These are phyloP conservation scores for Coenonympha glycerion DNA, from an alignment of 2,888 invertebrate genomes.

Conservation along the genomic window DNA sequence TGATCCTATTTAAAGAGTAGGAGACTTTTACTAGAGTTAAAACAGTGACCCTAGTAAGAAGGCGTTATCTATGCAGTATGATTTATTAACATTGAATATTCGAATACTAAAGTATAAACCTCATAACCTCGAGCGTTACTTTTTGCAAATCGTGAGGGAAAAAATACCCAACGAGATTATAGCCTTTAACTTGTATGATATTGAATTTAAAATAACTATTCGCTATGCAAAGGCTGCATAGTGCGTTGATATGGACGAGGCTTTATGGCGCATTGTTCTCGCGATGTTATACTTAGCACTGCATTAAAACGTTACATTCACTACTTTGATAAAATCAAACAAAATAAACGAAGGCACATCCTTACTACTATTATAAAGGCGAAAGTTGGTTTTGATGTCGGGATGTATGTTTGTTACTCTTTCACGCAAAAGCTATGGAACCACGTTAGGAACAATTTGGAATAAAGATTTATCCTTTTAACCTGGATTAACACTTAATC, in stretches of 20 bases:
- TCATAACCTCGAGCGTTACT: background rate
- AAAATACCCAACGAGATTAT: slow-evolving; percentile 32
- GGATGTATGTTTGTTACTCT: no score
- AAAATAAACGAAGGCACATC: background rate
- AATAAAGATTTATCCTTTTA: no score
- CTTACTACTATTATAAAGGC: background rate
- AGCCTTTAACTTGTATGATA: slow-evolving; percentile 36
- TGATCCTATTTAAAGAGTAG: no score
- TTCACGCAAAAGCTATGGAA: no score
- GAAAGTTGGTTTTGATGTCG: no score
- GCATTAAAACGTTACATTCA: slow-evolving; percentile 59
- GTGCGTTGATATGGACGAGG: slow-evolving; percentile 61
- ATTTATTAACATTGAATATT: slow-evolving; percentile 28
- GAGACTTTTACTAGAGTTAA: no score
- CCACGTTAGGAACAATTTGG: no score
- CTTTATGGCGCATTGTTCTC: slow-evolving; percentile 71
- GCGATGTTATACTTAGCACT: slow-evolving; percentile 55
- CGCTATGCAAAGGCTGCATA: slow-evolving; percentile 49
- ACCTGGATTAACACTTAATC: no score
- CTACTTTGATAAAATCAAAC: slow-evolving; percentile 47
- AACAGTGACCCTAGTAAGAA: no score
- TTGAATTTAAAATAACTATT: slow-evolving; percentile 58
- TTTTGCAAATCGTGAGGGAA: slow-evolving; percentile 30
- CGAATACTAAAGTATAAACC: slow-evolving; percentile 22
- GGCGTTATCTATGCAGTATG: background rate